A percentile compares a stretch with the other conserved stretches of the same genome.
Evolutionary conservation across 1,140 invertebrate genomes (phyloP).

Genomic region (Aphelenchoides fujianensis): DNA sequence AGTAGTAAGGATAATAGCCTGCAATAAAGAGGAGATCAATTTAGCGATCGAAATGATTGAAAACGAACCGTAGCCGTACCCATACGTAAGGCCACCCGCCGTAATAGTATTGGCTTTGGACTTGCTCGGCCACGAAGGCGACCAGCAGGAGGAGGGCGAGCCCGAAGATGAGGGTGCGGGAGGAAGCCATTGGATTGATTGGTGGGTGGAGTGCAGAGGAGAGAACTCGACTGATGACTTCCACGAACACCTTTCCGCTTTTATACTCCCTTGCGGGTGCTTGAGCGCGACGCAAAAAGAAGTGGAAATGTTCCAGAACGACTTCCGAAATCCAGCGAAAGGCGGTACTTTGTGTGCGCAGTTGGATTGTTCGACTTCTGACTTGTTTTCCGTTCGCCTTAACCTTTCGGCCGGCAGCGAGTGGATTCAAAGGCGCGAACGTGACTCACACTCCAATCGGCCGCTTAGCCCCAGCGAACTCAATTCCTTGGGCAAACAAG

Average conservation of each 20-base stretch:
- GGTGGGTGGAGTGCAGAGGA: not conserved
- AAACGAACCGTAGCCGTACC: not conserved
- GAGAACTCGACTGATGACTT: not conserved
- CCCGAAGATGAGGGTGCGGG: not conserved
- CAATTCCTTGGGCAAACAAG: not conserved
- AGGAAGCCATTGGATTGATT: not conserved
- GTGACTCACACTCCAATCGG: not conserved
- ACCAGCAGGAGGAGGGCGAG: not conserved
- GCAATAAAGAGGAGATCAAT: not conserved
- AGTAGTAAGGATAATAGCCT: not conserved
- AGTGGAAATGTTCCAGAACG: not conserved
- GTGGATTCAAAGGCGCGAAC: not conserved
- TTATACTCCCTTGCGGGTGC: not conserved
- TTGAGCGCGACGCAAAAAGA: not conserved
- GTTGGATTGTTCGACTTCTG: not conserved
- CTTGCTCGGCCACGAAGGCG: not conserved
- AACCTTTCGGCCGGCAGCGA: not conserved
- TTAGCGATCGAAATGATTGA: not conserved
- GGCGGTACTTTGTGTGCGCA: not conserved
- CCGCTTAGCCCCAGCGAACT: not conserved
- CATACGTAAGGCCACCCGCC: no score
- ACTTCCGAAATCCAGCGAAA: no score
- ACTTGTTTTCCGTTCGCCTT: not conserved
- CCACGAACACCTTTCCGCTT: not conserved
- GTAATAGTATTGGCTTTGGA: not conserved